A percentile compares a stretch with the other conserved stretches of the same genome.
These are phyloP conservation scores for Sturmia bella DNA, from an alignment of 2,888 invertebrate species.

Conservation along the genomic window DNA sequence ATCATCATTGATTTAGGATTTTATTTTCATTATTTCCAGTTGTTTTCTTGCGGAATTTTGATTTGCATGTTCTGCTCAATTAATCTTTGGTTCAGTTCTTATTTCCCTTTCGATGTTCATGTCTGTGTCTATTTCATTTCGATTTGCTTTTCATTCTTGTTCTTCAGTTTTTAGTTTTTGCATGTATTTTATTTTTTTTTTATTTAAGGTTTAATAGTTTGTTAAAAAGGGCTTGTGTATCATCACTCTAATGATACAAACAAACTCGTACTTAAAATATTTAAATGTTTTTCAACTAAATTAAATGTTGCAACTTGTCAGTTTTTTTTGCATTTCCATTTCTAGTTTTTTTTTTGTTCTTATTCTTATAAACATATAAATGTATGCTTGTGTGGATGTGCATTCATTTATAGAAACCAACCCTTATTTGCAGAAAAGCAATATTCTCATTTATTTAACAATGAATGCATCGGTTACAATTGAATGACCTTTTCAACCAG, in stretches of 20 bases:
- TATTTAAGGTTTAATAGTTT: conserved; percentile 46
- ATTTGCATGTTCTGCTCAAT: conserved; percentile 61
- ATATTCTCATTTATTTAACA: conserved; percentile 26
- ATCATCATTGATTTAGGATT: conserved; percentile 17
- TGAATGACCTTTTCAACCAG: conserved; percentile 40
- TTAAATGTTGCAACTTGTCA: conserved; percentile 34
- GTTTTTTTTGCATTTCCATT: background rate
- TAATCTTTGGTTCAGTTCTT: conserved; percentile 53
- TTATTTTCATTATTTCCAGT: conserved; percentile 1
- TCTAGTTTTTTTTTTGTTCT: background rate
- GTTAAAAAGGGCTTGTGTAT: conserved; percentile 42
- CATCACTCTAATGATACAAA: conserved; percentile 29
- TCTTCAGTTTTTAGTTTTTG: background rate
- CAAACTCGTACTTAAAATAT: conserved; percentile 7
- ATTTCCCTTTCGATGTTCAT: conserved; percentile 56
- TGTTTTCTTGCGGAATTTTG: conserved; percentile 25
- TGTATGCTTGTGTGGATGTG: no score
- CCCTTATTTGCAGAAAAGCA: background rate
- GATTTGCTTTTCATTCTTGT: conserved; percentile 31
- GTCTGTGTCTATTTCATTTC: conserved; percentile 41
- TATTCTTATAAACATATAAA: background rate
- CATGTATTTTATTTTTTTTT: conserved; percentile 9
- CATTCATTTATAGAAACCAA: background rate
- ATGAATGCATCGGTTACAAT: conserved; percentile 26
- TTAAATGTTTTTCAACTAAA: conserved; percentile 37